Evolutionary conservation across 23 tunicate genomes (phyloP), one percentile per base, ranked within the genome.

Genomic region (Clavelina lepadiformis): DNA sequence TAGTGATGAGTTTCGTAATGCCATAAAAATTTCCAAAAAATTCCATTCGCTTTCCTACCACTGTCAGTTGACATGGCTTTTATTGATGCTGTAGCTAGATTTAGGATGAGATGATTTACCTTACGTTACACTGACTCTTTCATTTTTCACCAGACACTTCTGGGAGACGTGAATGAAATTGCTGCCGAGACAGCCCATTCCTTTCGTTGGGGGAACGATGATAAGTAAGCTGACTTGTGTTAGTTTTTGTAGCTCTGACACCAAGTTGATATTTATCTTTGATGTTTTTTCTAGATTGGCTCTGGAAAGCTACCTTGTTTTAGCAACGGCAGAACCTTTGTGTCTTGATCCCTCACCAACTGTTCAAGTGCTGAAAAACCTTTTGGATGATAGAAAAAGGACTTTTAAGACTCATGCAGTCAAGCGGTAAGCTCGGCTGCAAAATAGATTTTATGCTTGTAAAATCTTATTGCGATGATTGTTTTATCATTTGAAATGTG

Each of bases 291-390:
- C 33, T 28, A 86, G 82, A 37, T 37, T 78, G 18, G 69, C 74
- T 32, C 73, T 88, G 15, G 96, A 88, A 60, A 79, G 87, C 45
- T 73, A 28, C 28, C 61, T 79, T 19, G 46, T 75, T 13, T 72
- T 89, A 22, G 88, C 84, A 22, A 89, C 97, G 20, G 46, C 89
- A 1, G 97, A 89, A 33, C 97, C 97, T 24, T 52, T 89, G 35
- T 89, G 97, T 76, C 74, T 89, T 6, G 79, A 83, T 52, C 75
- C 79, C 35, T 81, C 97, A 4, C 97, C 97, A 0, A 38, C 80
- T 32, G 97, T 89, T 22, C 77, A 63, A 28, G 47, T 89, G 47
- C 60, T 81, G 30, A 89, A 81, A 56, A 89, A 89, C 49, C 55
- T 76, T 24, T 20, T 70, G 52, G 62, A 89, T 13, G 34, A 38